phyloP scores from a whole-genome alignment of 2,888 invertebrate genomes.

The Troides oblongomaculatus region DNA sequence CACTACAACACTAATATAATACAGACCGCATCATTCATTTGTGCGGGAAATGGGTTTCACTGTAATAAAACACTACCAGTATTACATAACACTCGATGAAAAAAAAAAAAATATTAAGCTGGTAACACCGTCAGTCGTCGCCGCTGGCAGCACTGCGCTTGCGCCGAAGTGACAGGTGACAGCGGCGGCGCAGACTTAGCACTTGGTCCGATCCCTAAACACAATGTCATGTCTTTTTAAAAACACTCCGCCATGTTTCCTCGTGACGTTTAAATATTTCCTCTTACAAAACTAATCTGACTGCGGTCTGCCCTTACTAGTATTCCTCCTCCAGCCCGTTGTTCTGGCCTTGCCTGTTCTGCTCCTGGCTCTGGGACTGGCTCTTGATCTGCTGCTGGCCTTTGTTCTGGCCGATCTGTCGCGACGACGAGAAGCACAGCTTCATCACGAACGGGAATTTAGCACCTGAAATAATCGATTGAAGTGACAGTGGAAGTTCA shows the following conservation, averaged over 20 bases:
- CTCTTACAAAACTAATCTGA: conserved; percentile 28
- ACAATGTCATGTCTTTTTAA: conserved; percentile 64
- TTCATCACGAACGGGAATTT: conserved; percentile 99
- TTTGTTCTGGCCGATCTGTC: conserved; percentile 74
- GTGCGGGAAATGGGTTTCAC: conserved; percentile 39
- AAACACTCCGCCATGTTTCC: conserved; percentile 37
- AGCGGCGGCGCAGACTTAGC: conserved; percentile 43
- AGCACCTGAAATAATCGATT: conserved; percentile 84
- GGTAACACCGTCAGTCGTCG: conserved; percentile 50
- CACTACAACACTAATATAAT: conserved; percentile 32
- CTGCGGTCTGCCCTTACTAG: conserved; percentile 59
- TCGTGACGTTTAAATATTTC: conserved; percentile 2
- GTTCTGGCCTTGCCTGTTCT: conserved; percentile 52
- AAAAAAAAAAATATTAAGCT: conserved; percentile 35
- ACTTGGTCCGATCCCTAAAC: conserved; percentile 66
- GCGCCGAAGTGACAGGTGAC: conserved; percentile 14
- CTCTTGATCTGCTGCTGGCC: conserved; percentile 52
- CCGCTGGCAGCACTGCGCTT: conserved; percentile 26
- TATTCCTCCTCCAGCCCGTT: conserved; percentile 71
- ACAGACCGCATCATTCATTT: conserved; percentile 37
- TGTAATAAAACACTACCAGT: conserved; percentile 28
- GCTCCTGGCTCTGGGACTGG: conserved; percentile 49
- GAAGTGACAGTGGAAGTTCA: not conserved
- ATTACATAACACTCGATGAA: conserved; percentile 20
- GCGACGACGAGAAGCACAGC: conserved; percentile 94